These are phyloP conservation scores for Sepioteuthis lessoniana DNA, from an alignment of 2,888 invertebrate species.

Conservation along the genomic window DNA sequence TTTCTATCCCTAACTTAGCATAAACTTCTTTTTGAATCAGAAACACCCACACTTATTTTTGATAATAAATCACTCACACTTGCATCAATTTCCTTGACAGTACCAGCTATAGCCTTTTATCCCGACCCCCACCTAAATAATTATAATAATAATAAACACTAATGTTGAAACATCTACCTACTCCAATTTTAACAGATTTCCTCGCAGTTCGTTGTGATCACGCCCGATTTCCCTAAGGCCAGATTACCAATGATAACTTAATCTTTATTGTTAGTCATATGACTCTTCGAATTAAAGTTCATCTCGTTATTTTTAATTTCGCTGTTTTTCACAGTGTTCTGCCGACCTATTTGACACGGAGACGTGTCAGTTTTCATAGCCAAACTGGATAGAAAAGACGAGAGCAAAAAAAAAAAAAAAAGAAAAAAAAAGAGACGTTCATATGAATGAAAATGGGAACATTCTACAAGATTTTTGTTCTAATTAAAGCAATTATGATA, in stretches of 20 bases:
- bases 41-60: neutral
- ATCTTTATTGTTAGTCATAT: neutral
- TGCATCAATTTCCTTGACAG: neutral
- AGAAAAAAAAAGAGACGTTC: too few relatives aligned
- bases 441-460: too few relatives aligned
- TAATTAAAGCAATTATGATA: too few relatives aligned
- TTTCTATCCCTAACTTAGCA: neutral
- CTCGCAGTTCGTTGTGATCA: neutral
- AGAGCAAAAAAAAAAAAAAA: too few relatives aligned
- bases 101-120: neutral
- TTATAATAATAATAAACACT: neutral
- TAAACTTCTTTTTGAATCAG: neutral
- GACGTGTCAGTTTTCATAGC: too few relatives aligned
- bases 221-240: neutral
- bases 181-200: neutral
- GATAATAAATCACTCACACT: neutral
- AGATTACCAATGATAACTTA: neutral
- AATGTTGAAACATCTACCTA: neutral
- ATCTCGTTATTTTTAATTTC: too few relatives aligned
- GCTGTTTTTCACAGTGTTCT: neutral
- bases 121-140: neutral
- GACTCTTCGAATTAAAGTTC: neutral
- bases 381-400: too few relatives aligned
- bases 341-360: too few relatives aligned
- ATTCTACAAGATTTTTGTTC: too few relatives aligned